Base-by-base conservation (phyloP, 2,888 invertebrate species). In the Diarsia brunnea region DNA sequence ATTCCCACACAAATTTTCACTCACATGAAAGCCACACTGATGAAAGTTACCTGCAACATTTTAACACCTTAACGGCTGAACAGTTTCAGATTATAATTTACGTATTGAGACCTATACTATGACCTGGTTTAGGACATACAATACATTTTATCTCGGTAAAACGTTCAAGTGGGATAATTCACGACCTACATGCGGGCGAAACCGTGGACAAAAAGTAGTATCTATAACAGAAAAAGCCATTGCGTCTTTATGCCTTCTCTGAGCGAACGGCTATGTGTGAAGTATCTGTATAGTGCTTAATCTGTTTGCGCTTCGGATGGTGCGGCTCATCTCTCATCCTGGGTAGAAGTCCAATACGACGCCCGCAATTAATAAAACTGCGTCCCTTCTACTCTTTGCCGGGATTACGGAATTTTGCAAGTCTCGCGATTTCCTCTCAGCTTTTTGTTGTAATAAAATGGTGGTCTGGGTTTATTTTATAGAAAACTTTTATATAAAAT, bases 361-460 rank as follows among this genome's bases (percentile, higher is more conserved):
- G 75, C 51, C 73, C 69, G 73, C 81, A 88, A 88, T 87, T 87
- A 84, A 79, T 82, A 82, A 84, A 84, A 82, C 79, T 82, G 75
- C 70, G 73, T 58, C 60, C 69, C 58, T 61, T 16, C 72, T 64
- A 61, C 68, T 66, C 68, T 75, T 70, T 72, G 43, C 45, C 53
- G 63, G 76, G 76, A 78, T 84, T 81, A 84, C 27, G 64, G 75
- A 43, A 68, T 78, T 79, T 71, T 69, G 69, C 79, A 69, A 69
- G 61, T 70, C 53, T 45, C 24, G 64, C n/a, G 47, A 69, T 75
- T 70, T 58, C 38, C n/a, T n/a, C 31, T 11, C 58, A 67, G 65
- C n/a, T 69, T 82, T 73, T 73, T 73, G 45, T 24, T 60, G 49
- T 27, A 47, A n/a, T n/a, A 69, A 72, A 72, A 76, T 66, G 53